A percentile compares a stretch with the other conserved stretches of the same genome.
phyloP scores from a whole-genome alignment of 2,797 vertebrate species.

The Podarcis siculus region DNA sequence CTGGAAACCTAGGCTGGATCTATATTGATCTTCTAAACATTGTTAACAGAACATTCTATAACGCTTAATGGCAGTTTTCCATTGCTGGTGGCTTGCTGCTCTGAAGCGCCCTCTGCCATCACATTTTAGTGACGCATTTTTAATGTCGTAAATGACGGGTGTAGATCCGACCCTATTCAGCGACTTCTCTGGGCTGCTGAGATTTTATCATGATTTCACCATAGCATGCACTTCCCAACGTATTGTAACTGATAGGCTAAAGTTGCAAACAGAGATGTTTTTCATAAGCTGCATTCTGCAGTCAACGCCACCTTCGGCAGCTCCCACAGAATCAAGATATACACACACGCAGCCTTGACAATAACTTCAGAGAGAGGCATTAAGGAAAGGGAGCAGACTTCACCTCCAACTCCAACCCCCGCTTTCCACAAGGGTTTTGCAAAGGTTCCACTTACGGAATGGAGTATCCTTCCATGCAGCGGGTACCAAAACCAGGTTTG shows the following conservation, averaged over 20 bases:
- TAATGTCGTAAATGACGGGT: too few relatives aligned
- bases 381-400: neutral
- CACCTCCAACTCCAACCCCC: neutral
- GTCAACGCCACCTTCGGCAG: neutral
- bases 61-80: too few relatives aligned
- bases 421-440: neutral
- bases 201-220: neutral
- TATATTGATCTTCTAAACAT: too few relatives aligned
- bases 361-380: neutral
- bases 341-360: neutral
- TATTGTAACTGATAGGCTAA: neutral
- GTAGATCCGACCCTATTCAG: neutral
- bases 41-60: too few relatives aligned
- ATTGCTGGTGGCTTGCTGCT: too few relatives aligned
- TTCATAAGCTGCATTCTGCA: neutral
- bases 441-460: slow-evolving; percentile 85
- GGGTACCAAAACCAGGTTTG: slow-evolving; percentile 91
- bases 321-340: neutral
- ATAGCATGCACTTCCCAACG: neutral
- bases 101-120: too few relatives aligned
- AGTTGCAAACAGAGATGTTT: neutral
- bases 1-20: neutral
- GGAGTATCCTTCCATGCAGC: slow-evolving; percentile 90
- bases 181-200: neutral
- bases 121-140: too few relatives aligned